Base-by-base conservation (phyloP, 2,888 invertebrate species). In the Allacma fusca region DNA sequence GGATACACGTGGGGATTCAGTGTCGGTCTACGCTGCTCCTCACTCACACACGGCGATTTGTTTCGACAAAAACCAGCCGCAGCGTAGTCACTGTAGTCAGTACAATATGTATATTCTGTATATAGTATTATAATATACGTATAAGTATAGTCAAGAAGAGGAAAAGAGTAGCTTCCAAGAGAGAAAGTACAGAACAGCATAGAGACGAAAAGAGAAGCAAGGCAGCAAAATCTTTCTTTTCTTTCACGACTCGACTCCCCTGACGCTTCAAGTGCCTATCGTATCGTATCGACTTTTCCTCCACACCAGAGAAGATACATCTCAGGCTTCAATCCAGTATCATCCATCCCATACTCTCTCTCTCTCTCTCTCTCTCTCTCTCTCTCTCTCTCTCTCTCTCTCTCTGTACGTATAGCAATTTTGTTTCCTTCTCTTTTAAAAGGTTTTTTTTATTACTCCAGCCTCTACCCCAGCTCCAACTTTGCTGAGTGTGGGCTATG, bases 251-350 rank as follows among this genome's bases (percentile, higher is more conserved):
- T 70, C 40, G 7, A 34, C 44, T 70, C 44, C 69, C 69, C 44
- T 71, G 71, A 71, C 43, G 50, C 71, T 71, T 71, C 28, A 50
- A 68, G 43, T 69, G 43, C 44, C 69, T 67, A 64, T 64, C 64
- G 64, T 26, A 67, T 43, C 40, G 43, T 71, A 71, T 71, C 71
- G 71, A 71, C 71, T 71, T 71, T 71, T 26, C 50, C 71, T 57
- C 57, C 57, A 50, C 26, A 57, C 57, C n/a, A n/a, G 57, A 71
- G 50, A n/a, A 71, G 21, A 24, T 71, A 26, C 28, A 28, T 71
- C 57, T 69, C 23, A 19, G 21, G 50, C 71, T 71, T 71, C 71
- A 71, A 50, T 71, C 50, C 71, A 71, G 67, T 67, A 28, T 23
- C 71, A 71, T 28, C 57, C 57, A 43, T 44, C 69, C 21, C 44